These are phyloP conservation scores for Melinopterus prodromus DNA, from an alignment of 2,888 invertebrate genomes.

Conservation along the genomic window DNA sequence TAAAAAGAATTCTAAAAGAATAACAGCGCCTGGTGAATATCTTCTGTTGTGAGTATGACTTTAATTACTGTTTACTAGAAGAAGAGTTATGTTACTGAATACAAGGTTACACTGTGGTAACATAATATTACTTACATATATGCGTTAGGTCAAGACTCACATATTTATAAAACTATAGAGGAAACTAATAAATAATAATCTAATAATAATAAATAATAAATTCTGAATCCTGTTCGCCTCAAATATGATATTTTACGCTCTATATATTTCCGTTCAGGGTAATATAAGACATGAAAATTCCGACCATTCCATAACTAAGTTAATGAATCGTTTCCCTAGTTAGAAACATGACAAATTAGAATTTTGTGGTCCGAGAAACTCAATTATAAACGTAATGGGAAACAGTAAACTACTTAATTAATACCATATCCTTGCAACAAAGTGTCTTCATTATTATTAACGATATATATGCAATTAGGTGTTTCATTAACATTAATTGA, in stretches of 20 bases:
- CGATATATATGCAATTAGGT: slow-evolving; percentile 4
- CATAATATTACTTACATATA: no score
- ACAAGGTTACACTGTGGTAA: no score
- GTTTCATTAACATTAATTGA: neutral
- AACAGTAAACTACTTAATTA: neutral
- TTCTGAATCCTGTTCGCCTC: no score
- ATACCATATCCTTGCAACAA: neutral
- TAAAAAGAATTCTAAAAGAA: no score
- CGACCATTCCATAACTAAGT: neutral
- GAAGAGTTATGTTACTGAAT: no score
- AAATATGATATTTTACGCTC: neutral
- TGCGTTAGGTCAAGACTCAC: no score
- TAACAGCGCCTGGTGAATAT: no score
- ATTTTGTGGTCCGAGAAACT: neutral
- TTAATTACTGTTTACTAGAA: no score
- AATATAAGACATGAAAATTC: neutral
- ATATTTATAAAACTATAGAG: no score
- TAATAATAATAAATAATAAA: no score
- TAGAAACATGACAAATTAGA: neutral
- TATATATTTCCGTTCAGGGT: neutral
- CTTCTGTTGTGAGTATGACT: no score
- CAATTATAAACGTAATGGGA: neutral
- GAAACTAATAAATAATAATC: no score
- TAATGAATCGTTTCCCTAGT: neutral
- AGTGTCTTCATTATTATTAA: slow-evolving; percentile 4